A percentile compares a stretch with the other conserved stretches of the same genome.
Evolutionary conservation across 2,113 vertebrate genomes (phyloP).

Genomic region (Athene cunicularia): DNA sequence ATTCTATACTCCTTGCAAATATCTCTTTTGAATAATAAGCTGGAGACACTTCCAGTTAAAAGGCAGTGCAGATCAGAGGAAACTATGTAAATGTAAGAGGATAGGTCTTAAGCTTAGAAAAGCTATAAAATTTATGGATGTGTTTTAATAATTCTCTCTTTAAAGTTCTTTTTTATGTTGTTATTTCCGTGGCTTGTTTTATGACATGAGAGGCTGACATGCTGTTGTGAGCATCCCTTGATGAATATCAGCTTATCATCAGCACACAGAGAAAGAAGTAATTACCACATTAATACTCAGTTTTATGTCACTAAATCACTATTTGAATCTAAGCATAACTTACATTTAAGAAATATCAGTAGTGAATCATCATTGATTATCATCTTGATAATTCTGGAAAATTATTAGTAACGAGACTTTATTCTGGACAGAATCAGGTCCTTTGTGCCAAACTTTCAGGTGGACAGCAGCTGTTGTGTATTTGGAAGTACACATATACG

Average conservation of each 20-base stretch:
- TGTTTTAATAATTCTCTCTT: background rate
- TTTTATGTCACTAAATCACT: background rate
- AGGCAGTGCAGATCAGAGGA: background rate
- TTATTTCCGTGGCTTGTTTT: background rate
- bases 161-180: background rate
- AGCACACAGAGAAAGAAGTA: background rate
- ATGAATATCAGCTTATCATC: background rate
- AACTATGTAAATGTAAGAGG: background rate
- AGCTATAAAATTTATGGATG: background rate
- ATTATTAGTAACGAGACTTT: background rate
- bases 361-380: background rate
- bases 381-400: background rate
- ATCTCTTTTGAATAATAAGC: constrained; percentile 7
- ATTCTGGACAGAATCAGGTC: background rate
- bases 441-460: background rate
- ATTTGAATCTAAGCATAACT: background rate
- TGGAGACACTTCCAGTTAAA: constrained; percentile 8
- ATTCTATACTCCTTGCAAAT: background rate
- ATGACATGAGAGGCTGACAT: background rate
- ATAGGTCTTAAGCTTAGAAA: background rate
- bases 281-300: background rate
- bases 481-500: background rate
- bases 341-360: background rate
- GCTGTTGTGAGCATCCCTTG: background rate
- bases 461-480: background rate